A percentile compares a stretch with the other conserved stretches of the same genome.
Conservation (phyloP, 1,140 invertebrate species). For the Orussus abietinus region DNA sequence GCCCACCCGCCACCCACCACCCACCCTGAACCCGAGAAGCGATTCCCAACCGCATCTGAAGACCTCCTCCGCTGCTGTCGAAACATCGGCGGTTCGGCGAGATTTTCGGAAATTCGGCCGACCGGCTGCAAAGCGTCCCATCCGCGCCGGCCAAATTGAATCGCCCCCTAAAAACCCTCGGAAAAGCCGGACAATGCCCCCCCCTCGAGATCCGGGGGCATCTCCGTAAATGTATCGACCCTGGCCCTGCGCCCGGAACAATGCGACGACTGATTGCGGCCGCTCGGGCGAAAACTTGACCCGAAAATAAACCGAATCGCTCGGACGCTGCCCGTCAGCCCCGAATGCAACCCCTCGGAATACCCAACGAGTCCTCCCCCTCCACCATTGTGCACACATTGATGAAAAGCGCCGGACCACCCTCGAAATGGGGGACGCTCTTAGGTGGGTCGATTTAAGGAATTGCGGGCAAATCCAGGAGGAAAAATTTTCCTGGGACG, state of each 20-base stretch:
- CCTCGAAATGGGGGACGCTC: no score
- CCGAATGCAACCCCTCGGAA: conserved; percentile 36
- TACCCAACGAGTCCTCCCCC: conserved; percentile 10
- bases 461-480: background rate
- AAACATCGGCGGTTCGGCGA: background rate
- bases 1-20: no score
- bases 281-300: conserved; percentile 41
- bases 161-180: conserved; percentile 36
- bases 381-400: background rate
- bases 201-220: conserved; percentile 11
- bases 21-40: no score
- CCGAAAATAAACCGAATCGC: conserved; percentile 42
- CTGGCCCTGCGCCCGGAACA: conserved; percentile 30
- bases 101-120: conserved; percentile 13
- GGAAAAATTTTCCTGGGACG: background rate
- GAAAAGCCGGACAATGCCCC: conserved; percentile 27
- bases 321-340: conserved; percentile 22
- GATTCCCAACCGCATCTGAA: no score
- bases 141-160: conserved; percentile 27
- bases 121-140: no score
- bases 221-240: conserved; percentile 38
- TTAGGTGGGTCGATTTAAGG: no score
- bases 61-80: no score
- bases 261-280: conserved; percentile 42
- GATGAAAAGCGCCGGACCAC: no score